Percentiles rank a stretch among this genome's conserved stretches.
Conservation (phyloP, 2,797 vertebrate genomes). For the Pangasius macronema region DNA sequence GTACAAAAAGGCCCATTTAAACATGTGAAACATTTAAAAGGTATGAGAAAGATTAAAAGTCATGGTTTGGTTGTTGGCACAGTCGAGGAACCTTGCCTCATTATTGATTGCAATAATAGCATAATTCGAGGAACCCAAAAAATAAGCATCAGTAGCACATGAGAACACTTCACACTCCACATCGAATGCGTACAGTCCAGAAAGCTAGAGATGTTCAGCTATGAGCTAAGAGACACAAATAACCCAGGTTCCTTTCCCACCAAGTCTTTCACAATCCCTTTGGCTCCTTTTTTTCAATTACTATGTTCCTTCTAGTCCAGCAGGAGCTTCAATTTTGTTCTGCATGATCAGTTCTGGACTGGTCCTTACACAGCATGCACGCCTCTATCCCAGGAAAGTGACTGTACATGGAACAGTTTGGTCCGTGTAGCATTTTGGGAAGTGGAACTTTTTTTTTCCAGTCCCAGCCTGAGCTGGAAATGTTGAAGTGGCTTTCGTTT, state of each 20-base stretch:
- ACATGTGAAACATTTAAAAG: constrained; percentile 55
- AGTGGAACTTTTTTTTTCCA: background rate
- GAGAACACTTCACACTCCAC: constrained; percentile 57
- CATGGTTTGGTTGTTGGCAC: constrained; percentile 68
- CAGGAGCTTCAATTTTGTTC: background rate
- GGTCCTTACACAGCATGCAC: constrained; percentile 42
- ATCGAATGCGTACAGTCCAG: constrained; percentile 40
- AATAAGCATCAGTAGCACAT: constrained; percentile 57
- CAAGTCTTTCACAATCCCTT: constrained; percentile 37
- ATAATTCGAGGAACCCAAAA: constrained; percentile 61
- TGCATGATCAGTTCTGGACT: background rate
- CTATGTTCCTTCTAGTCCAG: background rate
- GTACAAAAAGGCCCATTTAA: constrained; percentile 56
- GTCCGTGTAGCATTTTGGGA: background rate
- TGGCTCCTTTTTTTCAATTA: constrained; percentile 1
- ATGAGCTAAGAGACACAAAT: constrained; percentile 42
- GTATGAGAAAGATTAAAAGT: constrained; percentile 46
- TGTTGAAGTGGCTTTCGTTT: constrained; percentile 5
- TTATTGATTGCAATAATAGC: constrained; percentile 56
- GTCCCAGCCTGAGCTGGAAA: background rate
- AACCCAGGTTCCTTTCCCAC: constrained; percentile 10
- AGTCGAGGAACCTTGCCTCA: constrained; percentile 52
- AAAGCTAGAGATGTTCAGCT: constrained; percentile 39
- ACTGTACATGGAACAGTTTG: constrained; percentile 19
- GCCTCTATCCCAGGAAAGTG: background rate